These are phyloP conservation scores for Peromyscus polionotus DNA, from an alignment of 2,113 vertebrate species.

Conservation along the genomic window DNA sequence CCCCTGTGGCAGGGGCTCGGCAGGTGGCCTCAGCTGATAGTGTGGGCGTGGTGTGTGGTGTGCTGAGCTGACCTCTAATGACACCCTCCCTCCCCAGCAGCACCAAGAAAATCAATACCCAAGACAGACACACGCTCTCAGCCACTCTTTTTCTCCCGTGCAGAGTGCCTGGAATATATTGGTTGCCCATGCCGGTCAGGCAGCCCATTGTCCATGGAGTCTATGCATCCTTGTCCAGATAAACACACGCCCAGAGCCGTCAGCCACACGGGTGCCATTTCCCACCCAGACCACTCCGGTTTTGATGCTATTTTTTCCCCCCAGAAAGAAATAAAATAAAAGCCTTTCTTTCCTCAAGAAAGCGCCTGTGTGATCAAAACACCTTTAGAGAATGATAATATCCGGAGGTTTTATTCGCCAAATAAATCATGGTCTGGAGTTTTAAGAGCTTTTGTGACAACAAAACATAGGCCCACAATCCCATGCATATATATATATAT, in stretches of 20 bases:
- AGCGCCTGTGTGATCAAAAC: conserved; percentile 81
- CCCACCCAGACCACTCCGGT: conserved; percentile 35
- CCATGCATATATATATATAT: not conserved
- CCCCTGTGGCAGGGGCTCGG: conserved; percentile 32
- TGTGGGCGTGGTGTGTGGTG: not conserved
- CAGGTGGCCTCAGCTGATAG: not conserved
- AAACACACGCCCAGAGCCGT: conserved; percentile 55
- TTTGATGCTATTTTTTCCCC: conserved; percentile 67
- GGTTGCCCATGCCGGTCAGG: not conserved
- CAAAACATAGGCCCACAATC: conserved; percentile 70
- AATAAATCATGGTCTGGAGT: conserved; percentile 74
- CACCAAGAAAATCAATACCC: conserved; percentile 49
- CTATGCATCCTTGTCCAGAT: conserved; percentile 48
- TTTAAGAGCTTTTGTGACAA: conserved; percentile 82
- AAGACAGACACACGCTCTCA: not conserved
- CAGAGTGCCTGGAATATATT: not conserved
- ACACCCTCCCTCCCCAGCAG: not conserved
- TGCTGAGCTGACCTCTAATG: conserved; percentile 35
- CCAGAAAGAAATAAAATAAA: conserved; percentile 79
- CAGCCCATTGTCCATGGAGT: conserved; percentile 27
- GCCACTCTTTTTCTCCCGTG: conserved; percentile 19
- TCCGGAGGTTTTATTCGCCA: conserved; percentile 79
- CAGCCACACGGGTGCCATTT: conserved; percentile 34
- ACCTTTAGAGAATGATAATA: conserved; percentile 82
- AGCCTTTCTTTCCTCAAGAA: conserved; percentile 74